Evolutionary conservation across 2,888 invertebrate genomes (phyloP), one percentile per base, ranked within the genome.

Genomic region (Lottia scabra): DNA sequence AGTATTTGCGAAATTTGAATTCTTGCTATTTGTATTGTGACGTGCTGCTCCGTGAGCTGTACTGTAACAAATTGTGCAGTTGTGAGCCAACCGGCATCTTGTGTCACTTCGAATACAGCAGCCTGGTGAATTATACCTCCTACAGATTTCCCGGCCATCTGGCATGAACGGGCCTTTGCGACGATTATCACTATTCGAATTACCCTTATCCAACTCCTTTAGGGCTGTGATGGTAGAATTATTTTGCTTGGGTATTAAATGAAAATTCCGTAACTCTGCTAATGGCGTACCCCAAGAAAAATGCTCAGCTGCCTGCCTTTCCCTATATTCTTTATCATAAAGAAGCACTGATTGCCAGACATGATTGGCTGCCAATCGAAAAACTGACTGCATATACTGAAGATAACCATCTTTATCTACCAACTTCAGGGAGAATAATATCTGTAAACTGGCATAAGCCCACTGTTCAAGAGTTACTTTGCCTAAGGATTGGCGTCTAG

Each of bases 61-160:
- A 63, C 26, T 26, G 15, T 63, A 63, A 15, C 63, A 63, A 10
- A 63, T 27, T 1, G 63, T 27, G 27, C 63, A 63, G 15, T 27
- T 63, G 63, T 63, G 63, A 26, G 27, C 63, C 26, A 63, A 27
- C 15, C 27, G 23, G 13, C 63, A 63, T 16, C 13, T 63, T 13
- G 63, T 63, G 23, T 63, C 63, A 15, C 23, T 10, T 23, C 63
- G 63, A 13, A 26, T 63, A 15, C 63, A 63, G 63, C 27, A 26
- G 63, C 27, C 63, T 63, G 63, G 6, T n/a, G n/a, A n/a, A 27
- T 63, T 13, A 15, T 12, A 63, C 10, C 63, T 23, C 10, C 63
- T 8, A 15, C 63, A 63, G 63, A 63, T 63, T 27, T 63, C 63
- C 27, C 63, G 23, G 63, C 63, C 63, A 63, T 63, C 63, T 26